These are phyloP conservation scores for Sinocyclocheilus rhinocerous DNA, from an alignment of 2,113 vertebrate species.

Conservation along the genomic window DNA sequence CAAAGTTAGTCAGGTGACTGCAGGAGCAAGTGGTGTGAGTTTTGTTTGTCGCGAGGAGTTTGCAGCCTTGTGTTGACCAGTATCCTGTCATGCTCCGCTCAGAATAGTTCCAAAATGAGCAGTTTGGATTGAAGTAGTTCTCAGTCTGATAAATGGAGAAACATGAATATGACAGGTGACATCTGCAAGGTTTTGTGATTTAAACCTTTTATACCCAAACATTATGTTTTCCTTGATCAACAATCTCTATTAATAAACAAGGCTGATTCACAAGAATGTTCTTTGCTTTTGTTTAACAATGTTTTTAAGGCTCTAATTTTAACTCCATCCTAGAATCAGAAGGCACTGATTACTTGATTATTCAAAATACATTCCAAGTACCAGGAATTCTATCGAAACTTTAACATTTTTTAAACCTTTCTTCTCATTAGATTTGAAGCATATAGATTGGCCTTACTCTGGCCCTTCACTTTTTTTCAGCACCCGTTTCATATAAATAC, in stretches of 20 bases:
- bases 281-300: background rate
- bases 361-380: background rate
- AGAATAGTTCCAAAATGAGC: conserved; percentile 99
- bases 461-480: too few species aligned
- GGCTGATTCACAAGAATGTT: too few species aligned
- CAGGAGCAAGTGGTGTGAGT: conserved; percentile 96
- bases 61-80: conserved; percentile 99
- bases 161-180: background rate
- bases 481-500: too few species aligned
- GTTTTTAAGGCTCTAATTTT: background rate
- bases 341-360: too few species aligned
- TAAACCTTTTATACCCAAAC: background rate
- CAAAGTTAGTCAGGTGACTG: conserved; percentile 98
- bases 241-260: background rate
- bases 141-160: conserved; percentile 83
- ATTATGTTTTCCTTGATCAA: background rate
- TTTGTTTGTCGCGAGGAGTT: conserved; percentile 92
- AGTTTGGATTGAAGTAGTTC: conserved; percentile 99
- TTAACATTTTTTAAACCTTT: background rate
- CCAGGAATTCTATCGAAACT: background rate
- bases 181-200: background rate
- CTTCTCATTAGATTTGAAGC: background rate
- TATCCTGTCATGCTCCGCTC: conserved; percentile 98
- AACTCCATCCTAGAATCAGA: background rate
- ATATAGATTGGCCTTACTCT: too few species aligned